phyloP scores from a whole-genome alignment of 1,140 invertebrate species.

The Tetraneura akinire region DNA sequence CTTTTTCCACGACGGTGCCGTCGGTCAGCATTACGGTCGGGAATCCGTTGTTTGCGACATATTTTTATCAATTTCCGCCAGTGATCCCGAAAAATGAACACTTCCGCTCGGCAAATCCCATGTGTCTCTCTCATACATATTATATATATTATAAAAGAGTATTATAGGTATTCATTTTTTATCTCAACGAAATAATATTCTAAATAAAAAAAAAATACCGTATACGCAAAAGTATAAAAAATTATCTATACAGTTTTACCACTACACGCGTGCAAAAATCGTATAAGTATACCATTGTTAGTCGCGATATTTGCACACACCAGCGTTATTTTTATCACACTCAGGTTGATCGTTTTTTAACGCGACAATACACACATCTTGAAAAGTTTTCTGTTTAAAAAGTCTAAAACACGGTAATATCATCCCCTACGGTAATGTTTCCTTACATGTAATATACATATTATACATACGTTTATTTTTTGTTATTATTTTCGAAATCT shows the following conservation, averaged over 20 bases:
- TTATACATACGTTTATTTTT: no score
- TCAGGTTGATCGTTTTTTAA: constrained; percentile 30
- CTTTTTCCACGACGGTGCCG: neutral
- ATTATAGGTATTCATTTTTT: neutral
- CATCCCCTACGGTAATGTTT: no score
- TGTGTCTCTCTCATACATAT: neutral
- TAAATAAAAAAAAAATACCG: neutral
- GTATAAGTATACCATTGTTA: neutral
- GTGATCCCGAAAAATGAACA: constrained; percentile 13
- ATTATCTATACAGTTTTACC: neutral
- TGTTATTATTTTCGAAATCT: no score
- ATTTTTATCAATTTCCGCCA: constrained; percentile 29
- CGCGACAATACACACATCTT: neutral
- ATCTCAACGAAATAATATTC: neutral
- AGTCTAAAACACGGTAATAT: neutral
- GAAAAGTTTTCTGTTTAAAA: neutral
- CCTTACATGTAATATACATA: no score
- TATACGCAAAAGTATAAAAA: neutral
- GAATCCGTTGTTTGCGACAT: neutral
- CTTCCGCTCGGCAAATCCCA: neutral
- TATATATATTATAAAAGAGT: no score
- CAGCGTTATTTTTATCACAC: neutral
- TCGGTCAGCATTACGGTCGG: neutral
- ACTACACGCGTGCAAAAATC: no score
- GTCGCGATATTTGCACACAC: neutral